A percentile compares a stretch with the other conserved stretches of the same genome.
phyloP scores from a whole-genome alignment of 2,113 vertebrate species.

The Macroglossus sobrinus region DNA sequence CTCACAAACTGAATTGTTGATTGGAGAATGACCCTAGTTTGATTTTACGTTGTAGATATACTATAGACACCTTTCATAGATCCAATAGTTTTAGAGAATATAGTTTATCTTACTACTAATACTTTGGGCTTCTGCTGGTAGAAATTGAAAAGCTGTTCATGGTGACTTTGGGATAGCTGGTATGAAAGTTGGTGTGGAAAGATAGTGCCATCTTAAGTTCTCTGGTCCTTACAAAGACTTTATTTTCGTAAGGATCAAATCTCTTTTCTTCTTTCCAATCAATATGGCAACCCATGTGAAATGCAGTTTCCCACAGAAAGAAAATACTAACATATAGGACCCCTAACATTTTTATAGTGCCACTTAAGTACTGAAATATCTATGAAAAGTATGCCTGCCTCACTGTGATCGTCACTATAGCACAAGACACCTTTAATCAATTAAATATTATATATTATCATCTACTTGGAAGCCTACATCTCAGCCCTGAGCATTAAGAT shows the following conservation, averaged over 20 bases:
- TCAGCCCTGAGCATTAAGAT: not conserved
- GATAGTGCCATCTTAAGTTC: not conserved
- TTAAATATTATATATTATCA: not conserved
- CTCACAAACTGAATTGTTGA: conserved; percentile 61
- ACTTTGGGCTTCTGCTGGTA: conserved; percentile 61
- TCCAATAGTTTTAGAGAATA: conserved; percentile 70
- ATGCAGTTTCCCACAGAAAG: not conserved
- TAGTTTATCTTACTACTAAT: conserved; percentile 82
- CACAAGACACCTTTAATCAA: not conserved
- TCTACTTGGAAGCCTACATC: not conserved
- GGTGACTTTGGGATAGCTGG: conserved; percentile 2
- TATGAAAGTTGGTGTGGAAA: not conserved
- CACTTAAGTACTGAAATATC: not conserved
- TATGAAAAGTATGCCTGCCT: not conserved
- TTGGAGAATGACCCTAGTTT: conserved; percentile 85
- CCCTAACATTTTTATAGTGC: not conserved
- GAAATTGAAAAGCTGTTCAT: conserved; percentile 73
- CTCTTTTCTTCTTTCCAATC: not conserved
- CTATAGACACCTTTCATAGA: conserved; percentile 79
- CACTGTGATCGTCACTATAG: not conserved
- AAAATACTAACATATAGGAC: not conserved
- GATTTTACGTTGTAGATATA: conserved; percentile 71
- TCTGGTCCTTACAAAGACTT: not conserved
- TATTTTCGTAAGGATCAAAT: not conserved
- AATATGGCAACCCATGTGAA: not conserved